Percentiles rank a stretch among this genome's conserved stretches.
Conservation (phyloP, 1,140 invertebrate genomes). For the Diachasmimorpha longicaudata region DNA sequence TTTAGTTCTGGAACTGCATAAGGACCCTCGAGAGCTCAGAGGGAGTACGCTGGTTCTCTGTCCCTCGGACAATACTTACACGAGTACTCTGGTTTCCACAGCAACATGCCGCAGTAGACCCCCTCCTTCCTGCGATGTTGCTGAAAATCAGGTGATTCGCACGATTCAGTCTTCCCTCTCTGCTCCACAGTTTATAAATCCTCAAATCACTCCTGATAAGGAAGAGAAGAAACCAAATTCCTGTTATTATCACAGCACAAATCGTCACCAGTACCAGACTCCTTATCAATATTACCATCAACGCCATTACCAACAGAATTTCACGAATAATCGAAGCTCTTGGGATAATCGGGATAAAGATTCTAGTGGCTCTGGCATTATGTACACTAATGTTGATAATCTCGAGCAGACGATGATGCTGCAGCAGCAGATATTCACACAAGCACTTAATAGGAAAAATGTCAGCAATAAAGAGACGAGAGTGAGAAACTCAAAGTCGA, state of each 20-base stretch:
- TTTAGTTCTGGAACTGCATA: constrained; percentile 67
- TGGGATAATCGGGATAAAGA: constrained; percentile 25
- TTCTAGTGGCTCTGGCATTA: constrained; percentile 60
- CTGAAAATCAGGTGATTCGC: constrained; percentile 37
- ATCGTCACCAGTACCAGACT: not conserved
- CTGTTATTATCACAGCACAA: not conserved
- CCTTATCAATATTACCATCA: constrained; percentile 19
- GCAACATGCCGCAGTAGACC: constrained; percentile 5
- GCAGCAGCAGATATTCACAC: constrained; percentile 74
- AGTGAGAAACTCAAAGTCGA: constrained; percentile 46
- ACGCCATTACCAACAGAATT: constrained; percentile 7
- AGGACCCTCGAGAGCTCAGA: constrained; percentile 58
- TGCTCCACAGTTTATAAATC: constrained; percentile 13
- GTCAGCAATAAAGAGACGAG: constrained; percentile 42
- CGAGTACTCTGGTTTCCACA: constrained; percentile 33
- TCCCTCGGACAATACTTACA: constrained; percentile 36
- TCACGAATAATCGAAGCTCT: not conserved
- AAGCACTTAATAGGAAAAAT: constrained; percentile 61
- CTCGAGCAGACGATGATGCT: constrained; percentile 75
- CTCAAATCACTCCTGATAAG: not conserved
- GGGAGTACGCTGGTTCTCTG: constrained; percentile 62
- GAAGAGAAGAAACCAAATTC: not conserved
- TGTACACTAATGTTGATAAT: constrained; percentile 79
- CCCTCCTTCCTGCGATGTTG: constrained; percentile 14
- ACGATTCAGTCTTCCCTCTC: constrained; percentile 34